Conservation (phyloP, 2,113 vertebrate genomes). For the Tylochromis polylepis region DNA sequence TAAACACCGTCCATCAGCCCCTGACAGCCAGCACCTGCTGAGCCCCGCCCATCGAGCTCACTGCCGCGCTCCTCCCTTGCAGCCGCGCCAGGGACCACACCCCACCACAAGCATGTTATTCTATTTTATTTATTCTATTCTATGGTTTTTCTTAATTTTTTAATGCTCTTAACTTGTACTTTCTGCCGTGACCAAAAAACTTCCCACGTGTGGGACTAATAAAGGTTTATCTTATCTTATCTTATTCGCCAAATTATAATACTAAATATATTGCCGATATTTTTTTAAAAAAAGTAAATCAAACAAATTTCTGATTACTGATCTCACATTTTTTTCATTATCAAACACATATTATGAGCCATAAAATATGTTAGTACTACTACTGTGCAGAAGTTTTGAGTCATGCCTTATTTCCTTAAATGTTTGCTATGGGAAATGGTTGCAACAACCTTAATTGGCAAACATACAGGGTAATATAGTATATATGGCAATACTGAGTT, state of each 20-base stretch:
- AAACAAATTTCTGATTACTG: background rate
- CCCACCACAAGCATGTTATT: no score
- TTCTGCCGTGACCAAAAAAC: no score
- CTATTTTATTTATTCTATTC: no score
- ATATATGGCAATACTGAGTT: background rate
- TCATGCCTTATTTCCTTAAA: background rate
- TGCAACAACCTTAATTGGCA: background rate
- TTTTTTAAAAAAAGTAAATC: background rate
- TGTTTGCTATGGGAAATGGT: background rate
- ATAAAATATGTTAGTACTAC: background rate
- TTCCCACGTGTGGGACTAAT: no score
- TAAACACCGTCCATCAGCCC: no score
- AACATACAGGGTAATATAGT: background rate
- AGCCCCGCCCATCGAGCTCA: no score
- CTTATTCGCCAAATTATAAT: background rate
- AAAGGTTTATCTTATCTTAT: no score
- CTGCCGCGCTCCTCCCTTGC: no score
- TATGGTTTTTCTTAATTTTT: no score
- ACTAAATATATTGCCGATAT: background rate
- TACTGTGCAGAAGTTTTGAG: background rate
- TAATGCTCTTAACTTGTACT: no score
- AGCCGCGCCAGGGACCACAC: no score
- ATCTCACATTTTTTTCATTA: fast-evolving
- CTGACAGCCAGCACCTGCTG: no score
- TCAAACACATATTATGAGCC: background rate